These are phyloP conservation scores for Nasonia giraulti DNA, from an alignment of 1,140 invertebrate species.

Conservation along the genomic window DNA sequence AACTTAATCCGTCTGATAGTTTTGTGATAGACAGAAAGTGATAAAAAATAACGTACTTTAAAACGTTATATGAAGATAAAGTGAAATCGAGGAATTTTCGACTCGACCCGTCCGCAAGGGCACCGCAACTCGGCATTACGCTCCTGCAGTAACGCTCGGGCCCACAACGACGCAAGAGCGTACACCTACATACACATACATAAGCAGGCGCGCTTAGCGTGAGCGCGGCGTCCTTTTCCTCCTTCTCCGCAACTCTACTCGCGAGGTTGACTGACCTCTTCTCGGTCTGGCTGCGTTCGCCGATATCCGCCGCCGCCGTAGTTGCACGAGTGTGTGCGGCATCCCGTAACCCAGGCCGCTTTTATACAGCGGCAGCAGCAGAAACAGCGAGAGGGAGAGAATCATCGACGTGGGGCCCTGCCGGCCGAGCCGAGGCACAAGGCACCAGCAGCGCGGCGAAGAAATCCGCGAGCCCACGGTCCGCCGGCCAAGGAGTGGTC, in stretches of 20 bases:
- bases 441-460: conserved; percentile 35
- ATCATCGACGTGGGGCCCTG: conserved; percentile 11
- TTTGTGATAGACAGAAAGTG: neutral
- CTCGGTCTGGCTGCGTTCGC: conserved; percentile 29
- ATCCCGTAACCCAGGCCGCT: neutral
- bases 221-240: conserved; percentile 29
- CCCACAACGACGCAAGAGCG: neutral
- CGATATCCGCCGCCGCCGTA: conserved; percentile 4
- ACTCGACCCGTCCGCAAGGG: neutral
- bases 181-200: neutral
- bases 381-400: neutral
- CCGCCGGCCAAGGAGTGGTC: conserved; percentile 68
- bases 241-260: neutral
- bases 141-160: conserved; percentile 17
- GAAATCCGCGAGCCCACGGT: conserved; percentile 49
- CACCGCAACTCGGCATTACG: conserved; percentile 5
- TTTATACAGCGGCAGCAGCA: neutral
- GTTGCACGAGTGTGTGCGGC: neutral
- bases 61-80: neutral
- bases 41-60: neutral
- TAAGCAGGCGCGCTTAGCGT: neutral
- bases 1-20: neutral
- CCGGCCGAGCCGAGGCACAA: conserved; percentile 3
- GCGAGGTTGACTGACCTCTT: conserved; percentile 47
- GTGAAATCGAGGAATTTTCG: neutral